These are phyloP conservation scores for Stercorarius parasiticus DNA, from an alignment of 2,113 vertebrate genomes.

Conservation along the genomic window DNA sequence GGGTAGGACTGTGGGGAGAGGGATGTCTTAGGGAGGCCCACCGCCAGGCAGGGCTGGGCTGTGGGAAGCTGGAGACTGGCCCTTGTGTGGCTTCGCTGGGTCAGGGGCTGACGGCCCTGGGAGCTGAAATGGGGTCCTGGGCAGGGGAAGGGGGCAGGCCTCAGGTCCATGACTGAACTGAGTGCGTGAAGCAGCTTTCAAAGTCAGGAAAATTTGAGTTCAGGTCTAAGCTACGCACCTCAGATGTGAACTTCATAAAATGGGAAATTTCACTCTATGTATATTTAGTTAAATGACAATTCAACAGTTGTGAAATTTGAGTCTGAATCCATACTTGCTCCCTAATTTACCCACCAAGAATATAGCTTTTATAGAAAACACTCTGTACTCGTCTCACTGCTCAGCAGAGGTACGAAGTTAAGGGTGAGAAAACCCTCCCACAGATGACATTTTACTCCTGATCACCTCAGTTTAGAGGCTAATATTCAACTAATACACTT, in stretches of 20 bases:
- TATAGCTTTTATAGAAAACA: not conserved
- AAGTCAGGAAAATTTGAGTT: not conserved
- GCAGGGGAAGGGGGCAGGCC: accelerated
- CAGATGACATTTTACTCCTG: not conserved
- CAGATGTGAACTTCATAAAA: not conserved
- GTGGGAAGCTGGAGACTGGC: not conserved
- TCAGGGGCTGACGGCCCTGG: not conserved
- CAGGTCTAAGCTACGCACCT: not conserved
- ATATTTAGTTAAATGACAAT: not conserved
- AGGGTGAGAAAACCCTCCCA: not conserved
- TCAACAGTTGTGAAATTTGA: not conserved
- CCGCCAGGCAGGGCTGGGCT: accelerated
- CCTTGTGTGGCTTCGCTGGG: not conserved
- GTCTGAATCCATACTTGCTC: not conserved
- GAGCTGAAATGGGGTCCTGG: not conserved
- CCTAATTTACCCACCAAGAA: not conserved
- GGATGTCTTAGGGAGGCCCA: too few relatives aligned
- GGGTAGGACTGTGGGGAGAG: not conserved
- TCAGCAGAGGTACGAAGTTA: not conserved
- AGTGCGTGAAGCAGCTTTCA: not conserved
- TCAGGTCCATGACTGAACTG: not conserved
- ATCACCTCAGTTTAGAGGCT: not conserved
- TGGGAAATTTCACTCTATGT: accelerated
- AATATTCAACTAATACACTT: not conserved
- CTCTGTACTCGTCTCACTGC: not conserved